Evolutionary conservation across 2,113 vertebrate species (phyloP).

Genomic region (Ciconia boyciana): DNA sequence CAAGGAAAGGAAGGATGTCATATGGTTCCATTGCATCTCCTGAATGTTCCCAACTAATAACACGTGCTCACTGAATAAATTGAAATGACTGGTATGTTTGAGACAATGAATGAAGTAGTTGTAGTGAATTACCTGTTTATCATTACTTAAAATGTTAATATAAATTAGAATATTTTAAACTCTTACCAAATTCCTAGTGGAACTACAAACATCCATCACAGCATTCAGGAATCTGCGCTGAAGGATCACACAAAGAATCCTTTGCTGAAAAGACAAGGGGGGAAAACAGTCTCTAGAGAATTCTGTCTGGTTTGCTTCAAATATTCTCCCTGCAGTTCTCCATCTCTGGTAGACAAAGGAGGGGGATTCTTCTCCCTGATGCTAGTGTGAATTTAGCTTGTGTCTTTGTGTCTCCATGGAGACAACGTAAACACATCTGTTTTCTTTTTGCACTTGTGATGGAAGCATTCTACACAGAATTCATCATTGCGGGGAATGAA

Average conservation of each 20-base stretch:
- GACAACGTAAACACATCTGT: conserved; percentile 69
- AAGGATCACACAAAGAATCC: not conserved
- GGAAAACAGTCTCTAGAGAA: not conserved
- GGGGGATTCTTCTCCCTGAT: not conserved
- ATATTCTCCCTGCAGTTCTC: not conserved
- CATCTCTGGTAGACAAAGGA: conserved; percentile 54
- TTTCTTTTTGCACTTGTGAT: conserved; percentile 12
- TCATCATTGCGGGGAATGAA: not conserved
- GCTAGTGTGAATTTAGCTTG: conserved; percentile 1
- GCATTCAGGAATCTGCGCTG: not conserved
- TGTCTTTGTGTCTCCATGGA: conserved; percentile 68
- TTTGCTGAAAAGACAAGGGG: not conserved
- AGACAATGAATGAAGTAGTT: not conserved
- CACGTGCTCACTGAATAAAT: not conserved
- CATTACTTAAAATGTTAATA: not conserved
- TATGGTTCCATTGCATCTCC: not conserved
- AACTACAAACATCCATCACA: not conserved
- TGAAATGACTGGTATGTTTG: not conserved
- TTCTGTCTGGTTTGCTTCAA: not conserved
- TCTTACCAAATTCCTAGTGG: not conserved
- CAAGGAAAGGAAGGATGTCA: not conserved
- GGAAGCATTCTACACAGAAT: conserved; percentile 12
- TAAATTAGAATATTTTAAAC: not conserved
- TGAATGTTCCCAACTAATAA: not conserved
- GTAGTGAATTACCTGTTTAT: not conserved